phyloP scores from a whole-genome alignment of 2,888 invertebrate species.

The Drosophila mayaguana region DNA sequence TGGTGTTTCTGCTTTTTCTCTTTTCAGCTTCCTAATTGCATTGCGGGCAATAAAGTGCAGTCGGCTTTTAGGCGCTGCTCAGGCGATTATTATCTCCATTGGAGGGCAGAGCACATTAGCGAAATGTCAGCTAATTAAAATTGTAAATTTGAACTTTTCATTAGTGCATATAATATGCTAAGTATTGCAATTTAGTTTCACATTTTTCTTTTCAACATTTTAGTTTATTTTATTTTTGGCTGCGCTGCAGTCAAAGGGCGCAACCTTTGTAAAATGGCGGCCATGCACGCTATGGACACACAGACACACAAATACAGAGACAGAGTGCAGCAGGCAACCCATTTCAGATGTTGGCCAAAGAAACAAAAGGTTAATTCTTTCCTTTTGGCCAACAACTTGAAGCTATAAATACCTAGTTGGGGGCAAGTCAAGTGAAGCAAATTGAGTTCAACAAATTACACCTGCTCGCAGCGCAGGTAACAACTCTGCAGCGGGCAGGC shows the following conservation, averaged over 20 bases:
- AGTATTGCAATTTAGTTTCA: conserved; percentile 51
- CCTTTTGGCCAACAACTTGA: conserved; percentile 36
- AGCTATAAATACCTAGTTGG: conserved; percentile 51
- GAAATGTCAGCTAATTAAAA: conserved; percentile 71
- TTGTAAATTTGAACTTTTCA: conserved; percentile 72
- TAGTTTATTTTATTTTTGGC: conserved; percentile 23
- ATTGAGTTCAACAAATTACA: conserved; percentile 78
- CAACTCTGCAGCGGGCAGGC: conserved; percentile 5
- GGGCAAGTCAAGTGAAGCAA: conserved; percentile 61
- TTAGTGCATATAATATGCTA: conserved; percentile 34
- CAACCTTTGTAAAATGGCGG: conserved; percentile 50
- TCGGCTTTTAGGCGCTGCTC: conserved; percentile 29
- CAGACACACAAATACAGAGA: background rate
- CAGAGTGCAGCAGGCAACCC: conserved; percentile 9
- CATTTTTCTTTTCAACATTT: background rate
- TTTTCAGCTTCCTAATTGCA: conserved; percentile 17
- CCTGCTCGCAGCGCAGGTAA: conserved; percentile 49
- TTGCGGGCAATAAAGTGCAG: conserved; percentile 24
- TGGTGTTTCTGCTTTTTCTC: conserved; percentile 5
- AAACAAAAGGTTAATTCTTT: conserved; percentile 47
- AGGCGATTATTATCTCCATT: conserved; percentile 43
- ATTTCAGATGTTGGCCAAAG: conserved; percentile 15
- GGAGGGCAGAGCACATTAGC: conserved; percentile 45
- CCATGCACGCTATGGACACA: conserved; percentile 51
- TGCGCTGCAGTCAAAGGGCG: conserved; percentile 21